phyloP scores from a whole-genome alignment of 2,888 invertebrate species.

The Sisyra terminalis region DNA sequence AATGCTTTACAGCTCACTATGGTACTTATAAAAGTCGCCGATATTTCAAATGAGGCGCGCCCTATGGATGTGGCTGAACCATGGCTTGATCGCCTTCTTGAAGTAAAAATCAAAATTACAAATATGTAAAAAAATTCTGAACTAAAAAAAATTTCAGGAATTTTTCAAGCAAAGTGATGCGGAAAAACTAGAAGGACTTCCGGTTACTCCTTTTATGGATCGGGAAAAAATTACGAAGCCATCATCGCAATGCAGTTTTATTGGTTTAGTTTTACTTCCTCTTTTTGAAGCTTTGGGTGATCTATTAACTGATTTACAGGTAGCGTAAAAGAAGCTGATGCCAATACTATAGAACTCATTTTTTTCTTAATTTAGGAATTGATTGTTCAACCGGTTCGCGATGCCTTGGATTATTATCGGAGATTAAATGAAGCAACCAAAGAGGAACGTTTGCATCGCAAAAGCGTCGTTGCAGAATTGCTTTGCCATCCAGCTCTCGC shows the following conservation, averaged over 20 bases:
- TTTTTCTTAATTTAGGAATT: slow-evolving; percentile 38
- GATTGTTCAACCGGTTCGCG: slow-evolving; percentile 42
- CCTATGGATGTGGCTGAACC: slow-evolving; percentile 73
- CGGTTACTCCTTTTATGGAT: slow-evolving; percentile 77
- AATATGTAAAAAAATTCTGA: not conserved
- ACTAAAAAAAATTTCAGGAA: slow-evolving; percentile 28
- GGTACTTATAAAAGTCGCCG: slow-evolving; percentile 71
- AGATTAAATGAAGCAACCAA: slow-evolving; percentile 42
- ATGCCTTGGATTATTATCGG: slow-evolving; percentile 42
- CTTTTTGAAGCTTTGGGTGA: slow-evolving; percentile 64
- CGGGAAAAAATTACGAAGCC: slow-evolving; percentile 71
- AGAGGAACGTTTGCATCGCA: slow-evolving; percentile 39
- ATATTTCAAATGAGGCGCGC: slow-evolving; percentile 68
- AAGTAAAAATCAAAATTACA: slow-evolving; percentile 24
- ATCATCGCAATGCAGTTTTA: slow-evolving; percentile 70
- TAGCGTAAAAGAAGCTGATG: too few species aligned
- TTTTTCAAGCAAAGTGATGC: slow-evolving; percentile 68
- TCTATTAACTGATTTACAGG: slow-evolving; percentile 55
- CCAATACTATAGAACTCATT: too few species aligned
- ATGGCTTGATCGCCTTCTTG: slow-evolving; percentile 59
- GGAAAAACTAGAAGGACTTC: slow-evolving; percentile 65
- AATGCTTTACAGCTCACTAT: slow-evolving; percentile 52
- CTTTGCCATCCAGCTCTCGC: slow-evolving; percentile 21
- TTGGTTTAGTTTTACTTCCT: slow-evolving; percentile 63
- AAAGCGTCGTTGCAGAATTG: slow-evolving; percentile 31